Evolutionary conservation across 2,888 invertebrate species (phyloP).

Genomic region (Rhogogaster chlorosoma): DNA sequence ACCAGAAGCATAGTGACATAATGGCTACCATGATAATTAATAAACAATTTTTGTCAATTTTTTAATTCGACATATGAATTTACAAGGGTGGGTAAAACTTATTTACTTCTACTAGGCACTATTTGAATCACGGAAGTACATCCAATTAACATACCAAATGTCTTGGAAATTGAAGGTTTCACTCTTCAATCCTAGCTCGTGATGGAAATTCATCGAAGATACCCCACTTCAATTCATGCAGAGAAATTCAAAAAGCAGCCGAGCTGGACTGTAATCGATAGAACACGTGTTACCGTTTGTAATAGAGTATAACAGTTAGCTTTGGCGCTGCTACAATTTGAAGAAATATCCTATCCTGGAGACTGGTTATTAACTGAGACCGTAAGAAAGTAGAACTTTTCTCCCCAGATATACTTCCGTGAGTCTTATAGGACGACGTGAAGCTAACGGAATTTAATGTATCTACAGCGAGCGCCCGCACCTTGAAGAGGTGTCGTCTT

Average conservation of each 20-base stretch:
- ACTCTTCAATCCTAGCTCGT: background rate
- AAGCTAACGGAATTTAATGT: conserved; percentile 49
- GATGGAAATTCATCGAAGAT: background rate
- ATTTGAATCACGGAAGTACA: background rate
- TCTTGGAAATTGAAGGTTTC: background rate
- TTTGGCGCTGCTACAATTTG: conserved; percentile 4
- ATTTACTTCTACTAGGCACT: background rate
- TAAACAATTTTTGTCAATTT: background rate
- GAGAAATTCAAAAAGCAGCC: background rate
- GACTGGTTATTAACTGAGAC: conserved; percentile 29
- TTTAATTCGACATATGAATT: background rate
- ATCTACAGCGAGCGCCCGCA: conserved; percentile 7
- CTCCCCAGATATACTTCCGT: conserved; percentile 41
- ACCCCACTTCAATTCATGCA: background rate
- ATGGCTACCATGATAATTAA: background rate
- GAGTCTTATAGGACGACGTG: conserved; percentile 12
- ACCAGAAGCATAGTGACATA: background rate
- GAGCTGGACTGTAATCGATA: background rate
- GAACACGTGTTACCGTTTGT: background rate
- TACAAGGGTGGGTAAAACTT: background rate
- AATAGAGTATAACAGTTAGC: conserved; percentile 14
- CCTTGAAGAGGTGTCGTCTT: conserved; percentile 24
- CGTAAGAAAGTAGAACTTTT: conserved; percentile 46
- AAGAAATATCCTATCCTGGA: background rate
- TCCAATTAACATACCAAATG: background rate